Base-by-base conservation (phyloP, 1,140 invertebrate genomes). In the Oreohelix idahoensis region DNA sequence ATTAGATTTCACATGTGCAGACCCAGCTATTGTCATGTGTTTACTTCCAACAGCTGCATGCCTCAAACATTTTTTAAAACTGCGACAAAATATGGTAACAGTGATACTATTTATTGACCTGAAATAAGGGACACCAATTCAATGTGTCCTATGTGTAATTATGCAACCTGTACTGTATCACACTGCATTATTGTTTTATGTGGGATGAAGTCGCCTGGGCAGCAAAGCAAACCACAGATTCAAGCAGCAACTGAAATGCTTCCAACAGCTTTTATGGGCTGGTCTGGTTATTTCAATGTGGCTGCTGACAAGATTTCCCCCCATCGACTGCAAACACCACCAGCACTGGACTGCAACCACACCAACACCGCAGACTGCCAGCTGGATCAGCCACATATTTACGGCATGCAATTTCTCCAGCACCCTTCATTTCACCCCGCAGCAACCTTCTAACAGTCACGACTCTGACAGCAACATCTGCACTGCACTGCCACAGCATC, bases 401-500 rank as follows among this genome's bases (percentile, higher is more conserved):
- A 79, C 77, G 17, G 77, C 77, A 79, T 79, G 77, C 77, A 66
- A 35, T 23, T 78, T 36, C 45, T 78, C 76, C 51, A 58, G 58
- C 35, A 63, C 38, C 63, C 53, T 66, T 39, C 51, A 79, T 36
- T 36, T 36, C 77, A 81, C 63, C 53, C 79, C 79, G 69, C 79
- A n/a, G 79, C 63, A 58, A 69, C 45, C 66, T 79, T 58, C 51
- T 75, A 51, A 66, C 49, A 69, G 76, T 51, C 36, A 63, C 75
- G 58, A 69, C 75, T n/a, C n/a, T 74, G 45, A 73, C 83, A 75
- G 74, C 75, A 32, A 83, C 81, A n/a, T 69, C 83, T 70, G 81
- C 83, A 84, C 63, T 80, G 79, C 69, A 77, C 83, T 35, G 49
- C 45, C 77, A 76, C 80, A 70, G 69, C 81, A 83, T 45, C 58